phyloP scores from a whole-genome alignment of 2,113 vertebrate genomes.

The Falcunculus frontatus region DNA sequence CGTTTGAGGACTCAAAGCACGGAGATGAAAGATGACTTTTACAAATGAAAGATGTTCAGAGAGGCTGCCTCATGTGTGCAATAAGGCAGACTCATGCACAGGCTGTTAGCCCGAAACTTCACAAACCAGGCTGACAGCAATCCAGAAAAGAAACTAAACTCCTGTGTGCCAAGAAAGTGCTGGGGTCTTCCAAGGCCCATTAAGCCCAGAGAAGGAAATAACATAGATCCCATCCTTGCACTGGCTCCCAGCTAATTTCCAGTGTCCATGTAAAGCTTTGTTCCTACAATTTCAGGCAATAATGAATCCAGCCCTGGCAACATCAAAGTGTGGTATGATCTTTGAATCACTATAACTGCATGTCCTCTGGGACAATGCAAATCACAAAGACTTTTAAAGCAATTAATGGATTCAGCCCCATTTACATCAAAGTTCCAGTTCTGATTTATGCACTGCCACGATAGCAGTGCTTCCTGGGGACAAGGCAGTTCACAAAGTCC shows the following conservation, averaged over 20 bases:
- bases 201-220: not conserved
- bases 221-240: not conserved
- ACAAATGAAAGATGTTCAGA: not conserved
- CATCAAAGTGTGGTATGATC: not conserved
- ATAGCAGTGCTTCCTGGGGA: conserved; percentile 23
- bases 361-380: conserved; percentile 29
- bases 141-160: not conserved
- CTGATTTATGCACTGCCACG: conserved; percentile 29
- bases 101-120: not conserved
- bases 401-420: conserved; percentile 19
- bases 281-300: conserved; percentile 3
- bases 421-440: conserved; percentile 40
- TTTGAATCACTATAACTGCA: conserved; percentile 11
- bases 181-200: not conserved
- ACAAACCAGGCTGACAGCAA: not conserved
- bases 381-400: conserved; percentile 30
- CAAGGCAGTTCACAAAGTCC: not conserved
- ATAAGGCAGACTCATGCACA: fast-evolving
- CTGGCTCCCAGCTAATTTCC: not conserved
- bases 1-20: not conserved
- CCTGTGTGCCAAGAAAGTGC: not conserved
- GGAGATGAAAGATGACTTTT: not conserved
- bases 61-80: not conserved
- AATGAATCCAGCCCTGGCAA: not conserved
- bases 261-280: not conserved